Conservation (phyloP, 2,888 invertebrate species). For the Erebia epiphron region DNA sequence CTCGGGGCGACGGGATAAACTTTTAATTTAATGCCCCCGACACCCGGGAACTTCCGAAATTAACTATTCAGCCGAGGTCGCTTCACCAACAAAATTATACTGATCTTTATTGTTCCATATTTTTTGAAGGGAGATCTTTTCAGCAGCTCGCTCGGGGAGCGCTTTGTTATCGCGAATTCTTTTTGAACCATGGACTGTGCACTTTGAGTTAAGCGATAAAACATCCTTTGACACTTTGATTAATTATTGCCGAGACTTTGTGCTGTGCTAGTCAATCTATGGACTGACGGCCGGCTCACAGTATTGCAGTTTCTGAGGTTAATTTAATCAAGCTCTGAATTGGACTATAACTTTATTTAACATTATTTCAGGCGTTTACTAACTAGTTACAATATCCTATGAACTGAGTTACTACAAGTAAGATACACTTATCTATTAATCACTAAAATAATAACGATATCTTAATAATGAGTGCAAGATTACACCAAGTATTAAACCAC, state of each 20-base stretch:
- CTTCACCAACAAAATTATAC: constrained; percentile 54
- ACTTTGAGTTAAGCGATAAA: constrained; percentile 53
- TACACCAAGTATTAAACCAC: no score
- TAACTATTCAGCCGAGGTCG: constrained; percentile 48
- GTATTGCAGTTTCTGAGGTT: neutral
- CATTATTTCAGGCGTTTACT: neutral
- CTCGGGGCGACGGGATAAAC: constrained; percentile 1
- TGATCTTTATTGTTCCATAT: constrained; percentile 57
- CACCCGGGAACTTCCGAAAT: constrained; percentile 45
- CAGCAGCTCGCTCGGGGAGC: constrained; percentile 38
- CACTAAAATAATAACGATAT: no score
- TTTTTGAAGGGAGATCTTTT: constrained; percentile 49
- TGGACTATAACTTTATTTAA: neutral
- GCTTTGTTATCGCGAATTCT: constrained; percentile 58
- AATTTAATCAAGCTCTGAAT: neutral
- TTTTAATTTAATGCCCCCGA: constrained; percentile 46
- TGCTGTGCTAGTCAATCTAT: constrained; percentile 16
- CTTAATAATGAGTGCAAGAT: no score
- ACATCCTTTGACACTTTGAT: constrained; percentile 55
- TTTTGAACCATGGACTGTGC: constrained; percentile 47
- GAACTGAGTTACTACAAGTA: no score
- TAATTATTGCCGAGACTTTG: constrained; percentile 44
- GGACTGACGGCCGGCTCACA: neutral
- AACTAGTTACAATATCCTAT: no score
- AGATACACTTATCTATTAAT: no score